Evolutionary conservation across 2,888 invertebrate species (phyloP).

Genomic region (Tetragnatha montana): DNA sequence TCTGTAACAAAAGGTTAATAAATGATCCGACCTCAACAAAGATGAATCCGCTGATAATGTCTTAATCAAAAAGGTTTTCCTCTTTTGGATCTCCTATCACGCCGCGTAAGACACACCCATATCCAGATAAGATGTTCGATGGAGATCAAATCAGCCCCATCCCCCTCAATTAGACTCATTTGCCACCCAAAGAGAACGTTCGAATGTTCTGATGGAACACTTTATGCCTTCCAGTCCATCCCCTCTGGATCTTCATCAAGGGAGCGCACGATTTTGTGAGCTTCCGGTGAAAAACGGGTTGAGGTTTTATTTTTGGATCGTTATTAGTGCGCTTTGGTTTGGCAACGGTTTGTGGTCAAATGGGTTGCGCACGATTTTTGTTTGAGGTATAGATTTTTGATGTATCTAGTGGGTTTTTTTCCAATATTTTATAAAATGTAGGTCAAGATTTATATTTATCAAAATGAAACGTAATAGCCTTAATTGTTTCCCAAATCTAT

Average conservation of each 20-base stretch:
- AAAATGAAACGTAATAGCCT: not conserved
- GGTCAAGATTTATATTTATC: slow-evolving; percentile 19
- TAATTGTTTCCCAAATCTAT: slow-evolving; percentile 8
- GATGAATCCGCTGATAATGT: slow-evolving; percentile 15
- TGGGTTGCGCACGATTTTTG: slow-evolving; percentile 5
- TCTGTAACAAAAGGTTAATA: slow-evolving; percentile 65
- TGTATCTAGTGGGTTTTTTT: slow-evolving; percentile 19
- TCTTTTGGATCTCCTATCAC: slow-evolving; percentile 1
- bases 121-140: slow-evolving; percentile 30
- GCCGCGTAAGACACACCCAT: slow-evolving; percentile 18
- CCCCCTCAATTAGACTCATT: slow-evolving; percentile 49
- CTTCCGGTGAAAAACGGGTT: slow-evolving; percentile 28
- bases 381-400: not conserved
- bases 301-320: not conserved
- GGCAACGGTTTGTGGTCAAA: not conserved
- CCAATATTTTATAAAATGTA: not conserved
- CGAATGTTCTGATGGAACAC: slow-evolving; percentile 25
- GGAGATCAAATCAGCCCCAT: slow-evolving; percentile 25
- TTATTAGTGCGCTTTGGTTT: not conserved
- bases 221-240: not conserved
- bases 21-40: slow-evolving; percentile 24
- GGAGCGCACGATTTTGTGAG: slow-evolving; percentile 11
- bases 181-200: slow-evolving; percentile 60
- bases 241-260: not conserved
- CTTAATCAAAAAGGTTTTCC: slow-evolving; percentile 54